Percentiles rank a stretch among this genome's conserved stretches.
These are phyloP conservation scores for Aphelinus atriplicis DNA, from an alignment of 1,140 invertebrate species.

Conservation along the genomic window DNA sequence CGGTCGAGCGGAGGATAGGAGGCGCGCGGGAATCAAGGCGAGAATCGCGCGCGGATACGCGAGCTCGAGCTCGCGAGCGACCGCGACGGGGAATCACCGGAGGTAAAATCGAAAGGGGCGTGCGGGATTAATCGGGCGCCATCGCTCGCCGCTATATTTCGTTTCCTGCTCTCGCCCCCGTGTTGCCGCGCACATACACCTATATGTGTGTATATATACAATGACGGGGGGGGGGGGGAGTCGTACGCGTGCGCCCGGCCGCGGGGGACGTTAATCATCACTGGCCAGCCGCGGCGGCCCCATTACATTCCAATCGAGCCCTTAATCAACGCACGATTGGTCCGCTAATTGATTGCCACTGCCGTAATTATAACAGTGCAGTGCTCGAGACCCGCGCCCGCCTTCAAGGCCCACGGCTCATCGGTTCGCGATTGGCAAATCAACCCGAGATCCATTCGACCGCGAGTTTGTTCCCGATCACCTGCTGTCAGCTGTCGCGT, in stretches of 20 bases:
- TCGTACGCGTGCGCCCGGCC: background rate
- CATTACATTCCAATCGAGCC: conserved; percentile 67
- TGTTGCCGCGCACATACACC: too few relatives aligned
- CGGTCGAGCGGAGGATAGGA: background rate
- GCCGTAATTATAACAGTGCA: conserved; percentile 5
- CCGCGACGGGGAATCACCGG: too few relatives aligned
- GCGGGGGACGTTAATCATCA: conserved; percentile 60
- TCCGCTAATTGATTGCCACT: conserved; percentile 67
- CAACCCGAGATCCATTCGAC: too few relatives aligned
- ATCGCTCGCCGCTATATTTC: conserved; percentile 53
- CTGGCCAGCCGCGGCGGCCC: conserved; percentile 62
- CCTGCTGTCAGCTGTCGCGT: too few relatives aligned
- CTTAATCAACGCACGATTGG: conserved; percentile 67
- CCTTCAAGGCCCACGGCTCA: too few relatives aligned
- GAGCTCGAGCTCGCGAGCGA: background rate
- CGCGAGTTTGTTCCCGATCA: too few relatives aligned
- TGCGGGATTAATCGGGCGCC: conserved; percentile 42
- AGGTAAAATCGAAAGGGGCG: conserved; percentile 35
- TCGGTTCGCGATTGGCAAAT: too few relatives aligned
- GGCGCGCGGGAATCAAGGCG: conserved; percentile 24
- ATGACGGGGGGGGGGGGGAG: background rate
- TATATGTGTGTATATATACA: conserved; percentile 50
- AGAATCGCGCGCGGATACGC: conserved; percentile 2
- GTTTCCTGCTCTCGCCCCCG: conserved; percentile 52
- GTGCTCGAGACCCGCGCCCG: too few relatives aligned